Evolutionary conservation across 2,113 vertebrate species (phyloP).

Genomic region (Lucifuga dentata): DNA sequence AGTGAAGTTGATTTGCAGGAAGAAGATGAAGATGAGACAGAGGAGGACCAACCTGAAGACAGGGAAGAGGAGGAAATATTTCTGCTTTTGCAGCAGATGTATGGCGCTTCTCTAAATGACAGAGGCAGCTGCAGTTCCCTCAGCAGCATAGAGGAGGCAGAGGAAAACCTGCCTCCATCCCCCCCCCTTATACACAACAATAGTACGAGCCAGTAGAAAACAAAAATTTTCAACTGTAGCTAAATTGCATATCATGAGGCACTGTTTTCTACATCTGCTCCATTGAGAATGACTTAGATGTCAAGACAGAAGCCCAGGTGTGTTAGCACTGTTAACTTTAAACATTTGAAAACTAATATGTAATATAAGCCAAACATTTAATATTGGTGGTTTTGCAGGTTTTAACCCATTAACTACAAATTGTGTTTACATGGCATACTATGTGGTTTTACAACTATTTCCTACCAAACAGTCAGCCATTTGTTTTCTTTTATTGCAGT

Average conservation of each 20-base stretch:
- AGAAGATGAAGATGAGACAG: constrained; percentile 4
- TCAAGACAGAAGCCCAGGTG: no score
- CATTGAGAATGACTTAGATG: not conserved
- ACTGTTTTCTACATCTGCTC: not conserved
- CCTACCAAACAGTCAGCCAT: not conserved
- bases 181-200: not conserved
- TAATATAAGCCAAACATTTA: no score
- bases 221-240: not conserved
- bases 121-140: constrained; percentile 81
- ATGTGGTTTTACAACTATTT: no score
- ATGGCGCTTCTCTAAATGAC: constrained; percentile 73
- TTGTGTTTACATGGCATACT: not conserved
- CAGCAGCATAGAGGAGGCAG: constrained; percentile 79
- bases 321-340: no score
- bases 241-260: not conserved
- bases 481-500: not conserved
- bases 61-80: constrained; percentile 36
- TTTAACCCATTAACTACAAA: not conserved
- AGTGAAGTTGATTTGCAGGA: not conserved
- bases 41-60: constrained; percentile 20
- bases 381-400: not conserved
- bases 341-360: no score
- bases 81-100: constrained; percentile 60
- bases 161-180: constrained; percentile 60
- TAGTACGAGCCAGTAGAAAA: not conserved